These are phyloP conservation scores for Tipula vernalis DNA, from an alignment of 2,888 invertebrate genomes.

Conservation along the genomic window DNA sequence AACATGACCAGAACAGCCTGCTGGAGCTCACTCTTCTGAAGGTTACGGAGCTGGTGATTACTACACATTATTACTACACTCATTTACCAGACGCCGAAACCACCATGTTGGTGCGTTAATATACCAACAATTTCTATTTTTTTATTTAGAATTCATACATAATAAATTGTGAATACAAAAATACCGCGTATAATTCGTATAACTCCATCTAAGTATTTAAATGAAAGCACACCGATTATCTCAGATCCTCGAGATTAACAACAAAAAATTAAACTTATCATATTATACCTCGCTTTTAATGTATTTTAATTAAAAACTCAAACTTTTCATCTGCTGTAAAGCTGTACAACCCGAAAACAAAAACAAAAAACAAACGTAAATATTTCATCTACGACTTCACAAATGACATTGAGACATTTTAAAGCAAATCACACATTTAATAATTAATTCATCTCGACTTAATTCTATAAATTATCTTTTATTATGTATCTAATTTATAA, in stretches of 20 bases:
- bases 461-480: not conserved
- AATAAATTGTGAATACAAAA: no score
- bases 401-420: not conserved
- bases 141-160: no score
- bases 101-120: no score
- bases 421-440: not conserved
- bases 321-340: not conserved
- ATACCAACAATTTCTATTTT: no score
- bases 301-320: not conserved
- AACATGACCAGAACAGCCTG: no score
- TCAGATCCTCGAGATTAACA: not conserved
- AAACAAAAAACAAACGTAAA: not conserved
- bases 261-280: not conserved
- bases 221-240: not conserved
- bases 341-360: not conserved
- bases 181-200: no score
- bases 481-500: not conserved
- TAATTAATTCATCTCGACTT: not conserved
- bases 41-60: no score
- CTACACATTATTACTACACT: no score
- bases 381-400: not conserved
- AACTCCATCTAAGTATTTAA: not conserved
- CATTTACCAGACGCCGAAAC: no score
- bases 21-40: no score
- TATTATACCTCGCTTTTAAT: not conserved